Percentiles rank a stretch among this genome's conserved stretches.
phyloP scores from a whole-genome alignment of 2,113 vertebrate genomes.

The Cyanistes caeruleus region DNA sequence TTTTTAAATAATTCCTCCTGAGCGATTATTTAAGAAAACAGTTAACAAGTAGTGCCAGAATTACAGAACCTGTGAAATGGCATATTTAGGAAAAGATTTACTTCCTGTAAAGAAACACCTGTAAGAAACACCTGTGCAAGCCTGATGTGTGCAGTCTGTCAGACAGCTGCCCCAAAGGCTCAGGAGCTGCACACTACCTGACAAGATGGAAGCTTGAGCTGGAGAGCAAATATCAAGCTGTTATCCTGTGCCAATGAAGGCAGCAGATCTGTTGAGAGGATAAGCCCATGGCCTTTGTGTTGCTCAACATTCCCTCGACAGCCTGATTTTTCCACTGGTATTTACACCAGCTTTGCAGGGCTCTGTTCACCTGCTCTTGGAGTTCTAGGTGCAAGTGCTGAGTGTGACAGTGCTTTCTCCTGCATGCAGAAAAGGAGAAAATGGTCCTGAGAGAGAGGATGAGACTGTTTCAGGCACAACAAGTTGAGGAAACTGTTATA shows the following conservation, averaged over 20 bases:
- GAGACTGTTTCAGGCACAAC: not conserved
- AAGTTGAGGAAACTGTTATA: not conserved
- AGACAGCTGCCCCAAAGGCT: not conserved
- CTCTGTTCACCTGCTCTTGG: not conserved
- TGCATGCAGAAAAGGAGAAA: not conserved
- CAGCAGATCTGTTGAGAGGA: not conserved
- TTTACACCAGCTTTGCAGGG: not conserved
- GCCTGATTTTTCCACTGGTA: not conserved
- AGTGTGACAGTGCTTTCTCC: not conserved
- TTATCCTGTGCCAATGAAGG: not conserved
- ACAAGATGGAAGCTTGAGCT: not conserved
- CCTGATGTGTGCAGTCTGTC: not conserved
- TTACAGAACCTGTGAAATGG: not conserved
- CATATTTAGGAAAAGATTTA: not conserved
- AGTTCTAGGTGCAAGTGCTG: rapidly evolving
- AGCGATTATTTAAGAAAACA: not conserved
- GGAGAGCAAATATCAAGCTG: not conserved
- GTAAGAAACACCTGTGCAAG: not conserved
- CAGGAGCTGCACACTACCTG: not conserved
- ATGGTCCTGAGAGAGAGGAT: not conserved
- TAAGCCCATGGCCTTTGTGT: rapidly evolving
- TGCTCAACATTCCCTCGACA: not conserved
- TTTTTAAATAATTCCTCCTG: not conserved
- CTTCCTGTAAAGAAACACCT: not conserved
- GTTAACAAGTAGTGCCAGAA: not conserved